phyloP scores from a whole-genome alignment of 2,888 invertebrate species.

The Elaeidobius kamerunicus region DNA sequence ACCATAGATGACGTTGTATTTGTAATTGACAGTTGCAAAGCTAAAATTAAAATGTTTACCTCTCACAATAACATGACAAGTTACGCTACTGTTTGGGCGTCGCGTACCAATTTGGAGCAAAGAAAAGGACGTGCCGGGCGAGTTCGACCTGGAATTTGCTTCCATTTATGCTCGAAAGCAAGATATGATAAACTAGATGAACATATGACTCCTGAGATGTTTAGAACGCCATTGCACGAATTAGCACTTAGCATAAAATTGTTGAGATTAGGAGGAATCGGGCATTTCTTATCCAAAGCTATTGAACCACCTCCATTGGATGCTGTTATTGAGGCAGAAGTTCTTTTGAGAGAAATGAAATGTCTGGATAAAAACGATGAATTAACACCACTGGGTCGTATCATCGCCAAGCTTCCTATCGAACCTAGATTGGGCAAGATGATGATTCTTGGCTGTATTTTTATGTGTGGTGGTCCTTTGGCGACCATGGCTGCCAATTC shows the following conservation, averaged over 20 bases:
- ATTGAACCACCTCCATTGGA: constrained; percentile 96
- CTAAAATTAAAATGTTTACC: constrained; percentile 96
- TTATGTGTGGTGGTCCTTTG: constrained; percentile 86
- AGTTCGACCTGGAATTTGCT: constrained; percentile 90
- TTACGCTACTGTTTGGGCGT: constrained; percentile 96
- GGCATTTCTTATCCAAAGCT: constrained; percentile 91
- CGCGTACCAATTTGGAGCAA: constrained; percentile 92
- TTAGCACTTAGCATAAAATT: constrained; percentile 89
- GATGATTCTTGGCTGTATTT: constrained; percentile 81
- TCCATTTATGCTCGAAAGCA: constrained; percentile 83
- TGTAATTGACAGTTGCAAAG: constrained; percentile 96
- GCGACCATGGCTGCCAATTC: constrained; percentile 94
- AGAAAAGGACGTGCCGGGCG: constrained; percentile 91
- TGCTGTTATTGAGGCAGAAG: constrained; percentile 95
- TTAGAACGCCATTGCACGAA: constrained; percentile 95
- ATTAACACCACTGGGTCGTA: constrained; percentile 88
- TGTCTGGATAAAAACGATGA: constrained; percentile 86
- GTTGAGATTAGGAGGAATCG: constrained; percentile 85
- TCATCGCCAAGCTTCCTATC: constrained; percentile 91
- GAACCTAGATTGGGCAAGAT: constrained; percentile 92
- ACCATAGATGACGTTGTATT: constrained; percentile 98
- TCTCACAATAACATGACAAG: constrained; percentile 99
- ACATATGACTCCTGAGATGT: constrained; percentile 96
- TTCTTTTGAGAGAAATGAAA: constrained; percentile 73
- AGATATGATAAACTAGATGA: constrained; percentile 73